These are phyloP conservation scores for Corythucha ciliata DNA, from an alignment of 2,888 invertebrate species.

Conservation along the genomic window DNA sequence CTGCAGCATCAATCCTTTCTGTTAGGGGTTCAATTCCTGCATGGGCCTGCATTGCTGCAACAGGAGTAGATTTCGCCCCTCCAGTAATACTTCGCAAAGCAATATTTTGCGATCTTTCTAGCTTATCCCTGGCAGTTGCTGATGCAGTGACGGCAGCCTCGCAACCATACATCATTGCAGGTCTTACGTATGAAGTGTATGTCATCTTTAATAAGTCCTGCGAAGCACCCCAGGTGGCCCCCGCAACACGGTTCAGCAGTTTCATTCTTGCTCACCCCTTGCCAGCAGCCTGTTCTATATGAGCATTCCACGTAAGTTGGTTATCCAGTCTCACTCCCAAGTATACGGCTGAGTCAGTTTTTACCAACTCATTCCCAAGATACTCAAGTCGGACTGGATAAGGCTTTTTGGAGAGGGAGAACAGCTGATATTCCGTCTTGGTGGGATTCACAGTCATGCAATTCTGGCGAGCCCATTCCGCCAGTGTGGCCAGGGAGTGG, in stretches of 20 bases:
- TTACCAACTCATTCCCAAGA: not conserved
- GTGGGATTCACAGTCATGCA: conserved; percentile 1
- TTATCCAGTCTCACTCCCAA: conserved; percentile 13
- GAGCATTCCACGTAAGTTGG: conserved; percentile 2
- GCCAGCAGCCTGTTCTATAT: not conserved
- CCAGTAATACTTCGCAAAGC: conserved; percentile 2
- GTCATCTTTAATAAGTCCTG: conserved; percentile 3
- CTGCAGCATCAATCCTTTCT: not conserved
- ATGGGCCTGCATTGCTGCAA: conserved; percentile 2
- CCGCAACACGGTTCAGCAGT: conserved; percentile 7
- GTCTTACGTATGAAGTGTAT: conserved; percentile 9
- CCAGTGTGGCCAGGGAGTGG: no score
- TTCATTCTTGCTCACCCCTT: conserved; percentile 3
- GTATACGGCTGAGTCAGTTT: conserved; percentile 11
- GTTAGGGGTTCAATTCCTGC: not conserved
- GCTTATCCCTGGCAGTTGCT: no score
- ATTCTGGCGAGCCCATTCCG: no score
- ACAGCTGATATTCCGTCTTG: conserved; percentile 1
- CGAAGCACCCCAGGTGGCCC: conserved; percentile 9
- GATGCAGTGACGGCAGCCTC: no score
- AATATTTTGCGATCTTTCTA: not conserved
- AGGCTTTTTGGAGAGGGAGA: conserved; percentile 4
- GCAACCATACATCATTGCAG: conserved; percentile 2
- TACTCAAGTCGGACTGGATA: not conserved
- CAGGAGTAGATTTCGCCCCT: not conserved